phyloP scores from a whole-genome alignment of 2,113 vertebrate genomes.

The Rhinogobius similis region DNA sequence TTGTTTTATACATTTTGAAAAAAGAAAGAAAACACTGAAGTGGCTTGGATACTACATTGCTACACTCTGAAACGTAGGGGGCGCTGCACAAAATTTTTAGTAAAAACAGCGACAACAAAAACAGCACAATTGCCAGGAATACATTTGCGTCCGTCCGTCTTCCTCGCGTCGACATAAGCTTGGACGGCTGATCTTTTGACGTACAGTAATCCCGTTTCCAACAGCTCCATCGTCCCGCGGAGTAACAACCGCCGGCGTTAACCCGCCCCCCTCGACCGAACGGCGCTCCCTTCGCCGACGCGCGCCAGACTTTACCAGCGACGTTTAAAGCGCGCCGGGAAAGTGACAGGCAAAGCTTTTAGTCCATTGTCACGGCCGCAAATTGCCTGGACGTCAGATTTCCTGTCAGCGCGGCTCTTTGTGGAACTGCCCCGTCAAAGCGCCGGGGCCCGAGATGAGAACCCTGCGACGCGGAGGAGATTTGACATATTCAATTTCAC shows the following conservation, averaged over 20 bases:
- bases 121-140: too few relatives aligned
- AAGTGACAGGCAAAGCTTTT: slow-evolving; percentile 28
- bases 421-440: slow-evolving; percentile 19
- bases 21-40: neutral
- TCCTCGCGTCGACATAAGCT: too few relatives aligned
- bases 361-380: slow-evolving; percentile 29
- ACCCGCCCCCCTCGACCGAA: neutral
- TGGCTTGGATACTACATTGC: neutral
- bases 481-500: slow-evolving; percentile 36
- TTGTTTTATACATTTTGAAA: neutral
- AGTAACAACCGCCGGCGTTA: neutral
- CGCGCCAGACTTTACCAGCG: slow-evolving; percentile 6
- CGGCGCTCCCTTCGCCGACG: neutral
- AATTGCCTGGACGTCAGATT: slow-evolving; percentile 27
- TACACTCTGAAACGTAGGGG: too few relatives aligned
- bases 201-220: neutral
- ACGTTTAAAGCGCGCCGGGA: neutral
- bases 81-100: neutral
- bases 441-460: slow-evolving; percentile 27
- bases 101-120: too few relatives aligned
- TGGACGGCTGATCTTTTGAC: neutral
- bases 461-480: slow-evolving; percentile 15
- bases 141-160: too few relatives aligned
- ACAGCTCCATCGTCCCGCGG: neutral
- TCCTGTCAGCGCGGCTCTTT: slow-evolving; percentile 20